A percentile compares a stretch with the other conserved stretches of the same genome.
phyloP scores from a whole-genome alignment of 2,113 vertebrate genomes.

The Melanocharis versteri region DNA sequence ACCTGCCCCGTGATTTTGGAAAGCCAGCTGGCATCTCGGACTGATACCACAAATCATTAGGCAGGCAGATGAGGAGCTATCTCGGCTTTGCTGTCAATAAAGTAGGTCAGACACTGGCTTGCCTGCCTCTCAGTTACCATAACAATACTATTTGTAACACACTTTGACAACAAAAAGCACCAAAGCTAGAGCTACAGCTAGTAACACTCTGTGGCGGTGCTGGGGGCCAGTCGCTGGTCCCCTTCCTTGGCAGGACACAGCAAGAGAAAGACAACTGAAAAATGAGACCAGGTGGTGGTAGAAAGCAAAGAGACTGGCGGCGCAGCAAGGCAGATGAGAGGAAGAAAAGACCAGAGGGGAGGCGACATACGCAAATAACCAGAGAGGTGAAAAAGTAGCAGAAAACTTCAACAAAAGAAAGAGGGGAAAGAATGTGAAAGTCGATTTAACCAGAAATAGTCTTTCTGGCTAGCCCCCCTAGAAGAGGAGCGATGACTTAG shows the following conservation, averaged over 20 bases:
- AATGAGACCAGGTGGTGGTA: not conserved
- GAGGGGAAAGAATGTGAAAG: not conserved
- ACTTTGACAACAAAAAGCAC: not conserved
- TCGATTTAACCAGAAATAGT: not conserved
- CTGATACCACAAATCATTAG: not conserved
- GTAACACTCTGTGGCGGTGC: rapidly evolving
- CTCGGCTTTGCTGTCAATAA: not conserved
- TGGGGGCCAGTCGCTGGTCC: rapidly evolving
- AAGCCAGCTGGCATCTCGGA: not conserved
- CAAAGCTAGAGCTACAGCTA: not conserved
- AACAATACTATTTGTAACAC: not conserved
- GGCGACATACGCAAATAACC: not conserved
- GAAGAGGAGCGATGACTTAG: not conserved
- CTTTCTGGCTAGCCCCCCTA: not conserved
- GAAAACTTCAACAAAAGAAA: not conserved
- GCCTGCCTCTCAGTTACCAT: not conserved
- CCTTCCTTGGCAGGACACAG: not conserved
- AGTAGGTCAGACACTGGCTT: not conserved
- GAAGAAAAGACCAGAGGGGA: not conserved
- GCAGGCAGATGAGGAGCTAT: not conserved
- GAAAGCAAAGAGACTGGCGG: not conserved
- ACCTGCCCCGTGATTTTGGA: not conserved
- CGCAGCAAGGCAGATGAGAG: not conserved
- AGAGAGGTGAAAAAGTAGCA: not conserved
- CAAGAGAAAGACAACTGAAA: not conserved